Base-by-base conservation (phyloP, 2,888 invertebrate species). In the Nasonia oneida region DNA sequence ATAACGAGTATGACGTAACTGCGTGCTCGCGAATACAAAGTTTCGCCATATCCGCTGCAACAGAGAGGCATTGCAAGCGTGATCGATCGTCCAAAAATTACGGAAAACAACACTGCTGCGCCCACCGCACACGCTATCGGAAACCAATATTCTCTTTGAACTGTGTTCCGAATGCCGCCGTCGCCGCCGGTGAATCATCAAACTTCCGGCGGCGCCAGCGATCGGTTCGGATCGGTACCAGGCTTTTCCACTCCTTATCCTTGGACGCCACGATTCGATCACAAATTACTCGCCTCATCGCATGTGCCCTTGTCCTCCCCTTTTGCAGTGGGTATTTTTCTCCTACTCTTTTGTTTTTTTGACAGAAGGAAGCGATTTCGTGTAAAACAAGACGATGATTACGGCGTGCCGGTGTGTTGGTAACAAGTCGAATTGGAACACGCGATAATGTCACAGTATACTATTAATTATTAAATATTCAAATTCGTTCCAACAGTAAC, bases 241-340 rank as follows among this genome's bases (percentile, higher is more conserved):
- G 73, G 23, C n/a, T 84, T 80, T 76, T 53, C 76, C 74, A 70
- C 47, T 73, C 42, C 73, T 29, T n/a, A 23, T 67, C 14, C 67
- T 2, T 39, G 33, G 33, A 67, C 18, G 53, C 80, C 67, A 39
- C 76, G n/a, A 71, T 82, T 76, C 39, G 75, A 67, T 61, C 57
- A 50, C 18, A 23, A 79, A 84, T 84, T 84, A 78, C 15, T 79
- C 74, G 74, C 61, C 53, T 64, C 74, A 10, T 5, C 39, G 78
- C 47, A 14, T n/a, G 2, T 37, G 50, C 50, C 33, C 14, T 14
- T 50, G 75, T 23, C 47, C 73, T 23, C 39, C 12, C n/a, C 12
- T 73, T 33, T 18, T 33, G 12, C 18, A 6, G 37, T 70, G 37
- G 15, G 33, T 18, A 29, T 37, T 2, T 15, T 15, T 33, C 2